phyloP scores from a whole-genome alignment of 2,113 vertebrate species.

The Asarcornis scutulata region DNA sequence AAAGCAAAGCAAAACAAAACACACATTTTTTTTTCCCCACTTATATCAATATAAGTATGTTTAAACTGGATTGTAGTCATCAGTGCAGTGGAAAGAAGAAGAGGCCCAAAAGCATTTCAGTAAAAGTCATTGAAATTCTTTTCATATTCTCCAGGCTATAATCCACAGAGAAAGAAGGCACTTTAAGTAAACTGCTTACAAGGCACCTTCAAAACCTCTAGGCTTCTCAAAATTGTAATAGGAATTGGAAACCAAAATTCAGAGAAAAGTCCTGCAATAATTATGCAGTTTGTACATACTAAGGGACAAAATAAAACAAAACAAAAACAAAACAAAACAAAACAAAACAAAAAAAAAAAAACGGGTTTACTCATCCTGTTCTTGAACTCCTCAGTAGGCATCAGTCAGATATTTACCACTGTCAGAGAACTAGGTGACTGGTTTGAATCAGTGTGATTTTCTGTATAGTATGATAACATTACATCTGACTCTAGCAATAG shows the following conservation, averaged over 20 bases:
- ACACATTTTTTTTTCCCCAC: not conserved
- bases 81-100: not conserved
- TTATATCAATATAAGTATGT: not conserved
- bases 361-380: not conserved
- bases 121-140: not conserved
- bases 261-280: not conserved
- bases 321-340: too few relatives aligned
- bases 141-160: not conserved
- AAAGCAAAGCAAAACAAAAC: not conserved
- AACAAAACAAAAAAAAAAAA: not conserved
- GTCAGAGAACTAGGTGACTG: not conserved
- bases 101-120: not conserved
- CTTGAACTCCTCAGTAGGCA: not conserved
- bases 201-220: not conserved
- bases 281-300: not conserved
- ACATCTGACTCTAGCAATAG: not conserved
- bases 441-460: not conserved
- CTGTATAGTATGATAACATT: not conserved
- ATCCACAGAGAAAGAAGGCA: not conserved
- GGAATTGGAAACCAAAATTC: not conserved
- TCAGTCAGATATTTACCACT: not conserved
- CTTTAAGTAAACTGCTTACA: not conserved
- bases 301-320: too few relatives aligned
- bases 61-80: not conserved
- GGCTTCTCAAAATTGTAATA: not conserved